Evolutionary conservation across 2,797 vertebrate genomes (phyloP).

Genomic region (Enteromius trimaculatus): DNA sequence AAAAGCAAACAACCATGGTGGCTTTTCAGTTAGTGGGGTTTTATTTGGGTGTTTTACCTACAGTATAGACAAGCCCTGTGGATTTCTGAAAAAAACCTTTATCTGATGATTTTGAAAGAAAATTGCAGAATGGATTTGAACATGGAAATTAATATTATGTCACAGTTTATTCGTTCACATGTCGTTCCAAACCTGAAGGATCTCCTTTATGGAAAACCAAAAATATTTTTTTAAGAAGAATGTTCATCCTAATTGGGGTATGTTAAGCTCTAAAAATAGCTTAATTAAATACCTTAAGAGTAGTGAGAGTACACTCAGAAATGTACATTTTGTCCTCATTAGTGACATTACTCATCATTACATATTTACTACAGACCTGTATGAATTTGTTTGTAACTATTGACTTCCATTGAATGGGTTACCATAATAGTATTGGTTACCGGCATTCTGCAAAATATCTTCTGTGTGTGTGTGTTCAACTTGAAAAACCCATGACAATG

Average conservation of each 20-base stretch:
- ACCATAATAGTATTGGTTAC: not conserved
- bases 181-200: not conserved
- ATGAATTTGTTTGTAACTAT: not conserved
- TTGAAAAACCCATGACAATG: not conserved
- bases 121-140: not conserved
- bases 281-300: not conserved
- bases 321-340: not conserved
- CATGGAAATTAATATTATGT: not conserved
- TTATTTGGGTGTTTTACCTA: slow-evolving; percentile 1
- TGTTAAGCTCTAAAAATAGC: not conserved
- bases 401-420: not conserved
- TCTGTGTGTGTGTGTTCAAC: not conserved
- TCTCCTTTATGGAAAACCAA: not conserved
- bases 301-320: not conserved
- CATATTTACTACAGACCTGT: not conserved
- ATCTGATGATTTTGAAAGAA: not conserved
- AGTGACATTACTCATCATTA: not conserved
- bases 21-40: not conserved
- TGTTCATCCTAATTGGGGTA: not conserved
- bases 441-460: not conserved
- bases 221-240: not conserved
- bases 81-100: not conserved
- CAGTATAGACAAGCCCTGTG: not conserved
- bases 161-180: not conserved
- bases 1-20: not conserved